phyloP scores from a whole-genome alignment of 2,888 invertebrate genomes.

The Miltochrista miniata region DNA sequence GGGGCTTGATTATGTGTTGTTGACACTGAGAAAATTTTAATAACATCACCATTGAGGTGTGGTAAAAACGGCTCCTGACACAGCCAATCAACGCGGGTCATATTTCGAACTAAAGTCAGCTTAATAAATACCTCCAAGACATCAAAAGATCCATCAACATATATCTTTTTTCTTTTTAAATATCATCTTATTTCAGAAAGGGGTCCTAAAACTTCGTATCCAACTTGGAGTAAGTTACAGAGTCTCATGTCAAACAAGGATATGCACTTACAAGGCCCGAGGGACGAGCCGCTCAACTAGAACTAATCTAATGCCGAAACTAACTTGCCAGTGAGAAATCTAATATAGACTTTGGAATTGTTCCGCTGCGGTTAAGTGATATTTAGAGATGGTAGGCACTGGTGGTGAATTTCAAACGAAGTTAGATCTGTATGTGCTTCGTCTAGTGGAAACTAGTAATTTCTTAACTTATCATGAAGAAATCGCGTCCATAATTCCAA shows the following conservation, averaged over 20 bases:
- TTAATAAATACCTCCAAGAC: no score
- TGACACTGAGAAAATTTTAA: no score
- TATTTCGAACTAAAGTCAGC: no score
- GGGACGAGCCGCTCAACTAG: conserved; percentile 47
- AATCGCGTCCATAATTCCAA: no score
- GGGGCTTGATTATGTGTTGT: no score
- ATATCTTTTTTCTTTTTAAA: conserved; percentile 29
- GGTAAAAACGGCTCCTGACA: no score
- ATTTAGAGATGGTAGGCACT: conserved; percentile 34
- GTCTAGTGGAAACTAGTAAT: not conserved
- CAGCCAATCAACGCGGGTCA: no score
- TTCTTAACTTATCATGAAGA: no score
- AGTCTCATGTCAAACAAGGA: conserved; percentile 76
- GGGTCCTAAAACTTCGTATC: conserved; percentile 51
- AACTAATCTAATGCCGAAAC: conserved; percentile 73
- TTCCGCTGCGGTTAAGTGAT: conserved; percentile 46
- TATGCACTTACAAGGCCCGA: conserved; percentile 70
- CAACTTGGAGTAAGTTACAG: conserved; percentile 69
- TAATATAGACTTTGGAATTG: conserved; percentile 45
- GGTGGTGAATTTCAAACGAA: conserved; percentile 11
- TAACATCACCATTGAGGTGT: no score
- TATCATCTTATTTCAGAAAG: conserved; percentile 41
- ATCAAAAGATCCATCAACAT: conserved; percentile 9
- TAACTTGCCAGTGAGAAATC: conserved; percentile 51
- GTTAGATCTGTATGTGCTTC: not conserved